A percentile compares a stretch with the other conserved stretches of the same genome.
phyloP scores from a whole-genome alignment of 1,140 invertebrate species.

The Lanistes nyassanus region DNA sequence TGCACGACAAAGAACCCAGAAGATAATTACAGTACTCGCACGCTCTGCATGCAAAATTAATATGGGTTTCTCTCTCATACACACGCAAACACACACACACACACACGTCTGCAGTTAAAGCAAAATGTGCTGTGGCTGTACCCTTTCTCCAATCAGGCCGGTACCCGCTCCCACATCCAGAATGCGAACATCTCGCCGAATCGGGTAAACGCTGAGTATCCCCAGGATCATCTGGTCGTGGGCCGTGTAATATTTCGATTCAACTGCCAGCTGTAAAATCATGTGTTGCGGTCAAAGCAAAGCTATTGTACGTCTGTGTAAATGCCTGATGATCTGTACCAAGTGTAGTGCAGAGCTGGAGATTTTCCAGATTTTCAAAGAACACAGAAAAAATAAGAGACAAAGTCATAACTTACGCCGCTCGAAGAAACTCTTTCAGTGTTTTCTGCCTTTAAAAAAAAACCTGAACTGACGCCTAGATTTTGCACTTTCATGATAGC shows the following conservation, averaged over 20 bases:
- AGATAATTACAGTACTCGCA: too few species aligned
- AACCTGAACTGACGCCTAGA: too few species aligned
- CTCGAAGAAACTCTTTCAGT: background rate
- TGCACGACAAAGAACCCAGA: background rate
- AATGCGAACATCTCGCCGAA: background rate
- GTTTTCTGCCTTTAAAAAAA: too few species aligned
- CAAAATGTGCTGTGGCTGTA: background rate
- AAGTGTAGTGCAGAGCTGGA: background rate
- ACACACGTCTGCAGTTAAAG: background rate
- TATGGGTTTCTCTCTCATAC: too few species aligned
- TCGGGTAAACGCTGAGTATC: background rate
- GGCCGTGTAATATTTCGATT: conserved; percentile 15
- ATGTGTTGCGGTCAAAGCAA: background rate
- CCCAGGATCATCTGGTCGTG: conserved; percentile 15
- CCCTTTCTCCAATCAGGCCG: conserved; percentile 16
- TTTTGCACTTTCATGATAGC: too few species aligned
- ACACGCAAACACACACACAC: too few species aligned
- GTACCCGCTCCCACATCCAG: conserved; percentile 19
- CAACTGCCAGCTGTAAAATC: background rate
- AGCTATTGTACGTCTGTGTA: background rate
- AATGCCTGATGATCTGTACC: background rate
- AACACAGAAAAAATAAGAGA: background rate
- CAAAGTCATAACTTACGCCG: background rate
- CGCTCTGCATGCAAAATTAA: too few species aligned
- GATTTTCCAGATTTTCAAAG: background rate